Percentiles rank a stretch among this genome's conserved stretches.
Conservation (phyloP, 2,113 vertebrate genomes). For the Tachuris rubrigastra region DNA sequence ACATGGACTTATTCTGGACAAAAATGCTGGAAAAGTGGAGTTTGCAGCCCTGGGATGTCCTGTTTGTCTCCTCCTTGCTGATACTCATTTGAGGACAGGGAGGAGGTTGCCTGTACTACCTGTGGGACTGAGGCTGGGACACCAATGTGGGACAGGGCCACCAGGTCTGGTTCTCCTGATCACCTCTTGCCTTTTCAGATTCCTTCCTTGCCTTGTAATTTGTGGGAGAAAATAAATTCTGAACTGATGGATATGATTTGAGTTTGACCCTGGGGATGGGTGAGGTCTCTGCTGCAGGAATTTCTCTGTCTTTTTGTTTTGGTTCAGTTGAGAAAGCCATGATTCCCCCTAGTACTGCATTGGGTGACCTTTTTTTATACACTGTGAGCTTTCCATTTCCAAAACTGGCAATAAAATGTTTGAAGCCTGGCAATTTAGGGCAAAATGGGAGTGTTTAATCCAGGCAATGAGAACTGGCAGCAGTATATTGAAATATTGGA, state of each 20-base stretch:
- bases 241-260: neutral
- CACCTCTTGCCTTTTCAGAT: neutral
- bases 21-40: neutral
- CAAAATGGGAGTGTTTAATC: neutral
- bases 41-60: neutral
- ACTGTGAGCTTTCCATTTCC: neutral
- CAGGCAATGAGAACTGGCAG: neutral
- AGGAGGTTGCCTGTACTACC: neutral
- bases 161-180: neutral
- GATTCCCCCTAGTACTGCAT: neutral
- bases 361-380: neutral
- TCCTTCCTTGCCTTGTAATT: neutral
- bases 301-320: neutral
- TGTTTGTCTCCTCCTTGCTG: neutral
- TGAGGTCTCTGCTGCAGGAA: neutral
- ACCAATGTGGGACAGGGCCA: accelerated
- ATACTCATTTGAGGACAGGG: neutral
- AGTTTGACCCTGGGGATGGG: neutral
- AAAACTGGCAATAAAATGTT: neutral
- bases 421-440: neutral
- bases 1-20: accelerated
- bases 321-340: neutral
- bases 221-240: neutral
- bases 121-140: neutral
- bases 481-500: neutral